Evolutionary conservation across 2,113 vertebrate genomes (phyloP).

Genomic region (Amazona vittata): DNA sequence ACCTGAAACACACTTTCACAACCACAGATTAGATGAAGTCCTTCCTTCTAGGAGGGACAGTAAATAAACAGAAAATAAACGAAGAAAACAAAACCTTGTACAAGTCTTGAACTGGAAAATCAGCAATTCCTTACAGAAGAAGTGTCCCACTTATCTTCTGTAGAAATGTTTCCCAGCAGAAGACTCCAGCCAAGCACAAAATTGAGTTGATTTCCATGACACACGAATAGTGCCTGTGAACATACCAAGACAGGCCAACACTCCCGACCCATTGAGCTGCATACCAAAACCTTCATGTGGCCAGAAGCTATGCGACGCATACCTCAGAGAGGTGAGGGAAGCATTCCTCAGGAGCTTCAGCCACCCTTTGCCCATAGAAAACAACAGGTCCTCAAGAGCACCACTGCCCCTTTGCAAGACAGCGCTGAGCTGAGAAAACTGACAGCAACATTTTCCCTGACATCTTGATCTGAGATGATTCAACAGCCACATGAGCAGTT

Average conservation of each 20-base stretch:
- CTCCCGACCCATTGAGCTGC: not conserved
- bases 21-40: not conserved
- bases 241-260: not conserved
- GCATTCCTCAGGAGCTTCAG: not conserved
- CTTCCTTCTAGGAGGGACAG: not conserved
- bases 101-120: not conserved
- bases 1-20: not conserved
- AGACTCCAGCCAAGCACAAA: not conserved
- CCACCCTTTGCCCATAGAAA: accelerated
- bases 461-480: not conserved
- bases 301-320: not conserved
- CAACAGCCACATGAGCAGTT: accelerated
- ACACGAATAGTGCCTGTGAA: not conserved
- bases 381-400: not conserved
- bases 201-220: accelerated
- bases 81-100: not conserved
- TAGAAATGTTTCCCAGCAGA: accelerated
- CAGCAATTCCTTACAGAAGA: not conserved
- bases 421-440: not conserved
- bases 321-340: not conserved
- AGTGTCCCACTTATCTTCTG: not conserved
- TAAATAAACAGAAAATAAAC: not conserved
- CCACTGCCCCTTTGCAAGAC: not conserved
- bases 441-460: too few relatives aligned
- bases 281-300: not conserved